Conservation (phyloP, 2,113 vertebrate genomes). For the Podarcis cretensis region DNA sequence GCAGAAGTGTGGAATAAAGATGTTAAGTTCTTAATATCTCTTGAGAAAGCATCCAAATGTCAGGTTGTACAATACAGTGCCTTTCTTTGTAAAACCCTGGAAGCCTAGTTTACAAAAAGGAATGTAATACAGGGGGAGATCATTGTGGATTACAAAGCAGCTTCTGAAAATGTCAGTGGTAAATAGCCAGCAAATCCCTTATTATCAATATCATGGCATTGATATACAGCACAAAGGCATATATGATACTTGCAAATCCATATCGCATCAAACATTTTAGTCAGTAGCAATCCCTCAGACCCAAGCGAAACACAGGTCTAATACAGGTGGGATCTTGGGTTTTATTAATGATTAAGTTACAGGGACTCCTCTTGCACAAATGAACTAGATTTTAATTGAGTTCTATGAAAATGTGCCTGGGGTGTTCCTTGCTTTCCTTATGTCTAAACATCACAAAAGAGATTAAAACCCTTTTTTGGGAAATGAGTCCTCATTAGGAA, state of each 20-base stretch:
- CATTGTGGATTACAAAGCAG: slow-evolving; percentile 19
- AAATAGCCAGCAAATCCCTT: slow-evolving; percentile 34
- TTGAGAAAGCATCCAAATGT: slow-evolving; percentile 31
- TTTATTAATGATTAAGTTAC: background rate
- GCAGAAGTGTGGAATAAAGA: slow-evolving; percentile 15
- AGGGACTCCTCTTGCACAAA: background rate
- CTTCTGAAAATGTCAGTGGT: slow-evolving; percentile 30
- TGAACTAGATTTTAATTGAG: background rate
- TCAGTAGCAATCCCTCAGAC: background rate
- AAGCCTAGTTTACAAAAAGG: background rate
- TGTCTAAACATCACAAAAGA: background rate
- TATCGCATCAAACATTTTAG: background rate
- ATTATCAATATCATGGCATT: slow-evolving; percentile 31
- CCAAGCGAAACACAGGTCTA: background rate
- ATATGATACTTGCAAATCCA: slow-evolving; percentile 22
- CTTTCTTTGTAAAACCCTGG: slow-evolving; percentile 8
- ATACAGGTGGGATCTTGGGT: background rate
- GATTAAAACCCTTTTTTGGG: background rate
- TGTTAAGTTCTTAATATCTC: slow-evolving; percentile 29
- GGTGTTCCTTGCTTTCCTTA: background rate
- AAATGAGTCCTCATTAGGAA: background rate
- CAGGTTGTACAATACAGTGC: background rate
- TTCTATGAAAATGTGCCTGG: background rate
- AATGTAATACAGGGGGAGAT: slow-evolving; percentile 15
- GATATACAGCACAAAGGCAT: slow-evolving; percentile 10